Conservation (phyloP, 2,113 vertebrate genomes). For the Corythornis cristatus region DNA sequence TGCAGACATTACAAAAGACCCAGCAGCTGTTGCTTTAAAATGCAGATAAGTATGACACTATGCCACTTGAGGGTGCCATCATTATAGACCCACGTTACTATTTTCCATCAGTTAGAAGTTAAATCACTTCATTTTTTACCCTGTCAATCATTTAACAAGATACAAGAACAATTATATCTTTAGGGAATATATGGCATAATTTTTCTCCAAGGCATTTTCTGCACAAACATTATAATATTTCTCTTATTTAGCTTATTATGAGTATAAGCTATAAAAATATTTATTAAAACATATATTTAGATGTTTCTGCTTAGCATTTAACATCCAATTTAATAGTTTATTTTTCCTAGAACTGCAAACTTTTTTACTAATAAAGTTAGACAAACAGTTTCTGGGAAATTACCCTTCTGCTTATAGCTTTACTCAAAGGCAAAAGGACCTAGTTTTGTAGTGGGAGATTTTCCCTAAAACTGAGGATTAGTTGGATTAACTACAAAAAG, state of each 20-base stretch:
- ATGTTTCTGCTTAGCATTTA: not conserved
- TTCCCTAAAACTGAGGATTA: not conserved
- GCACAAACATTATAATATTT: not conserved
- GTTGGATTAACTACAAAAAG: not conserved
- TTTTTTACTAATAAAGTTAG: not conserved
- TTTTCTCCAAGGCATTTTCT: not conserved
- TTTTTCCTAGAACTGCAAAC: not conserved
- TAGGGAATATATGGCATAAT: not conserved
- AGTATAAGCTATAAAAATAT: not conserved
- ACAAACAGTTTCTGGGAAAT: not conserved
- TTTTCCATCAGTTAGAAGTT: conserved; percentile 36
- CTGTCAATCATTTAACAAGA: conserved; percentile 7
- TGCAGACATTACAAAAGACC: conserved; percentile 11
- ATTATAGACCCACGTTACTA: not conserved
- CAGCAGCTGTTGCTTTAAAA: conserved; percentile 55
- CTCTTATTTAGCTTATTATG: not conserved
- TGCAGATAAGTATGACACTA: conserved; percentile 41
- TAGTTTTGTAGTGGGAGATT: not conserved
- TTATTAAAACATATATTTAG: not conserved
- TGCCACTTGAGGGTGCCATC: not conserved
- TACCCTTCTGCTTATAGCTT: not conserved
- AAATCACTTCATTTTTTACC: conserved; percentile 37
- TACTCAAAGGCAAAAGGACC: not conserved
- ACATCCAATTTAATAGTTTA: not conserved
- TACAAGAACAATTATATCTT: conserved; percentile 15